Percentiles rank a stretch among this genome's conserved stretches.
phyloP scores from a whole-genome alignment of 2,113 vertebrate genomes.

The Connochaetes taurinus region DNA sequence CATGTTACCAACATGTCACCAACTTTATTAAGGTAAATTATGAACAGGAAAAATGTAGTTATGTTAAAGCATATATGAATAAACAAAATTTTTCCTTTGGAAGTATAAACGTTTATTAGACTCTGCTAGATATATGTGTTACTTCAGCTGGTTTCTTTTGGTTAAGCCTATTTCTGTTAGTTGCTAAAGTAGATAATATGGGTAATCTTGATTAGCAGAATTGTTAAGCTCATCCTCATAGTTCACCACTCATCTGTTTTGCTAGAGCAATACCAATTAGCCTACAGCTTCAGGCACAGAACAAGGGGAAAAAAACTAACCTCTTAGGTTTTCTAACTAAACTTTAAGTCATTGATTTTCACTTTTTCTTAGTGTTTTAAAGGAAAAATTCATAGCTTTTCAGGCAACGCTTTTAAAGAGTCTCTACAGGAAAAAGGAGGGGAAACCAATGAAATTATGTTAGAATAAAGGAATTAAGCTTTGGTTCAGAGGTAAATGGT shows the following conservation, averaged over 20 bases:
- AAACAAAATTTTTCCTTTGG: constrained; percentile 42
- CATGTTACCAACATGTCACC: neutral
- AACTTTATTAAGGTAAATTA: constrained; percentile 49
- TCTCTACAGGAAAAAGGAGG: neutral
- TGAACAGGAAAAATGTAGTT: neutral
- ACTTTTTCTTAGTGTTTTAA: neutral
- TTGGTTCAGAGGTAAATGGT: neutral
- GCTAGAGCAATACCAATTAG: neutral
- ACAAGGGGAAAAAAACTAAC: neutral
- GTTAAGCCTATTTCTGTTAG: constrained; percentile 27
- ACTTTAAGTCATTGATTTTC: neutral
- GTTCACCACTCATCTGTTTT: neutral
- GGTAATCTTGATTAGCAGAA: constrained; percentile 1
- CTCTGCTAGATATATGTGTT: neutral
- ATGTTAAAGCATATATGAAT: constrained; percentile 23
- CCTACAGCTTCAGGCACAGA: neutral
- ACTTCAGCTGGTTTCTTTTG: constrained; percentile 23
- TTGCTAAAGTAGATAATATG: neutral
- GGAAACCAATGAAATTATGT: neutral
- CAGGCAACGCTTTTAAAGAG: neutral
- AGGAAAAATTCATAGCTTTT: neutral
- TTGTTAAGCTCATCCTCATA: neutral
- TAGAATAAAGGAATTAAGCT: neutral
- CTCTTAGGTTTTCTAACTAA: constrained; percentile 15
- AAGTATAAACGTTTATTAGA: constrained; percentile 5